Percentiles rank a stretch among this genome's conserved stretches.
phyloP scores from a whole-genome alignment of 2,797 vertebrate genomes.

The Selene dorsalis region DNA sequence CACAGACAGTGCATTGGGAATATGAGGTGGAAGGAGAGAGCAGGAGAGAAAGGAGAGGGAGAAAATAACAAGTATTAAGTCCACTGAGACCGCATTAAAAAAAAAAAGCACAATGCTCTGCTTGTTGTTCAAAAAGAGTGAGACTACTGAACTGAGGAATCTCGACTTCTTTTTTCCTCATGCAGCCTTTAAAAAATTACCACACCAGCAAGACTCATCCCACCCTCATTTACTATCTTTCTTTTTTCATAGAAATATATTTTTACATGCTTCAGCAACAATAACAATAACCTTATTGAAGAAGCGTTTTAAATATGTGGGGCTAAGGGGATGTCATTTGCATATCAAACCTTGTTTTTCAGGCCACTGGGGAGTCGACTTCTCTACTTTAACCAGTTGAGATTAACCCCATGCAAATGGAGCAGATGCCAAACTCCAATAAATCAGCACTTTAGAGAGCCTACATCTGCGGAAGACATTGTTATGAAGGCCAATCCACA shows the following conservation, averaged over 20 bases:
- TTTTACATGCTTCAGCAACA: slow-evolving; percentile 70
- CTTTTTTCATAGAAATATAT: slow-evolving; percentile 56
- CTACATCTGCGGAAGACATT: slow-evolving; percentile 73
- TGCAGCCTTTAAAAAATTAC: slow-evolving; percentile 70
- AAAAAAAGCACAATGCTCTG: slow-evolving; percentile 75
- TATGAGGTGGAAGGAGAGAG: slow-evolving; percentile 73
- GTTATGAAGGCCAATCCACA: slow-evolving; percentile 69
- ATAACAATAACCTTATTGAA: slow-evolving; percentile 69
- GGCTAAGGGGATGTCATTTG: slow-evolving; percentile 72
- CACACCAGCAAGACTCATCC: slow-evolving; percentile 67
- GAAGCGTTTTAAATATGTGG: slow-evolving; percentile 67
- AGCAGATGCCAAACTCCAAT: slow-evolving; percentile 81
- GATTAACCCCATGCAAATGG: slow-evolving; percentile 83
- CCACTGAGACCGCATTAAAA: slow-evolving; percentile 82
- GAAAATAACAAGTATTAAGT: slow-evolving; percentile 80
- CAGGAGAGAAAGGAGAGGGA: slow-evolving; percentile 59
- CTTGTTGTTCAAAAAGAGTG: slow-evolving; percentile 77
- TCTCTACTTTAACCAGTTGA: slow-evolving; percentile 76
- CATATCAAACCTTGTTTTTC: slow-evolving; percentile 76
- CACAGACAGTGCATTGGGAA: slow-evolving; percentile 73
- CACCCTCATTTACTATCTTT: slow-evolving; percentile 63
- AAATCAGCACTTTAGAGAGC: slow-evolving; percentile 79
- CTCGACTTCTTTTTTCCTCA: slow-evolving; percentile 46
- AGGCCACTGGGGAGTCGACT: slow-evolving; percentile 73
- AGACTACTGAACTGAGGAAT: slow-evolving; percentile 78